Conservation (phyloP, 30 jellyfish, hydroid and myxozoan genomes). For the Pelagia noctiluca region DNA sequence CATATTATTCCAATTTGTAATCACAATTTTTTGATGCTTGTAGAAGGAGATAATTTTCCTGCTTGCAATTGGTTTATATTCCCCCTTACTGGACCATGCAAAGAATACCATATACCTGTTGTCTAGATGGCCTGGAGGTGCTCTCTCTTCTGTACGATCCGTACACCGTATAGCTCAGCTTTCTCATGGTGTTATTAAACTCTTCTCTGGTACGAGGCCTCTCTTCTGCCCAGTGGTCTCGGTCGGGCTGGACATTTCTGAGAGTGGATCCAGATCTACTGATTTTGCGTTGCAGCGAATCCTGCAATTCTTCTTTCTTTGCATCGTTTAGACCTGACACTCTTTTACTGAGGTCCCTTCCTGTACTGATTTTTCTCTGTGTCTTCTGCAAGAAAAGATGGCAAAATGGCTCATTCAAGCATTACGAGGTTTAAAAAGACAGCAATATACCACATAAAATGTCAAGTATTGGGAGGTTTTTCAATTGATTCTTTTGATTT, state of each 20-base stretch:
- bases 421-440: no score
- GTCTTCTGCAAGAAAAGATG: background rate
- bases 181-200: slow-evolving; percentile 22
- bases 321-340: slow-evolving; percentile 27
- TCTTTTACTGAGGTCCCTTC: slow-evolving; percentile 1
- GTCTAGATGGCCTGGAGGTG: background rate
- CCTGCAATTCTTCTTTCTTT: slow-evolving; percentile 7
- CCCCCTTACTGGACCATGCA: no score
- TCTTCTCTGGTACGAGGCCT: slow-evolving; percentile 45
- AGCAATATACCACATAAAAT: no score
- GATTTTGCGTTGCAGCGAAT: slow-evolving; percentile 27
- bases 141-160: slow-evolving; percentile 57
- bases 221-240: slow-evolving; percentile 35
- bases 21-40: no score
- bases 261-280: slow-evolving; percentile 24
- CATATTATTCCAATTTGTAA: no score
- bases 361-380: background rate
- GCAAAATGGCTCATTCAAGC: background rate
- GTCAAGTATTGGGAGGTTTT: no score
- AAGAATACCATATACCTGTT: no score
- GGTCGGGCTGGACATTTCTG: slow-evolving; percentile 23
- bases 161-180: slow-evolving; percentile 33
- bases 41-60: no score
- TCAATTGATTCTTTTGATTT: no score
- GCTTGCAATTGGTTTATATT: no score